These are phyloP conservation scores for Chaetoderma sp. DNA, from an alignment of 2,888 invertebrate genomes.

Conservation along the genomic window DNA sequence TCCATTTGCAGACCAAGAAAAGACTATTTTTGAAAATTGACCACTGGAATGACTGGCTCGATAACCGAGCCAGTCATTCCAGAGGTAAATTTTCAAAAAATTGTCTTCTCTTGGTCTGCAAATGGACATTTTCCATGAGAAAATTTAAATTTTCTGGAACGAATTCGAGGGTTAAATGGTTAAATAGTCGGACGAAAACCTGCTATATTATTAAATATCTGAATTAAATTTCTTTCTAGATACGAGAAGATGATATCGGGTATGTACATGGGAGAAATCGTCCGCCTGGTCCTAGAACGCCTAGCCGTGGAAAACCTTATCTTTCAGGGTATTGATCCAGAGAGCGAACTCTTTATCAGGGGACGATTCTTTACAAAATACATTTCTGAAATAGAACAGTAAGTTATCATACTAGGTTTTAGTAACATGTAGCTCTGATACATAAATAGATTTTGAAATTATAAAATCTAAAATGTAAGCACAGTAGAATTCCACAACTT, in stretches of 20 bases:
- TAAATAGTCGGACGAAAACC: too few species aligned
- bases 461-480: background rate
- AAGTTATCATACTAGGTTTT: conserved; percentile 15
- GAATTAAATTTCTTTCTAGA: conserved; percentile 68
- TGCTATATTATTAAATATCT: background rate
- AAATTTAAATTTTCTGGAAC: too few species aligned
- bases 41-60: too few species aligned
- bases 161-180: too few species aligned
- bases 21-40: too few species aligned
- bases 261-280: conserved; percentile 96
- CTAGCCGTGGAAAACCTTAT: conserved; percentile 77
- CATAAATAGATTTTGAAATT: background rate
- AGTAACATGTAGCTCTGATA: too few species aligned
- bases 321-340: conserved; percentile 85
- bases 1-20: too few species aligned
- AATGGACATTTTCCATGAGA: too few species aligned
- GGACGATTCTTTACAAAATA: conserved; percentile 96
- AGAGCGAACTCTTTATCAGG: conserved; percentile 78
- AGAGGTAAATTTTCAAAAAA: too few species aligned
- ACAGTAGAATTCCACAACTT: too few species aligned
- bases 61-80: too few species aligned
- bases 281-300: conserved; percentile 84
- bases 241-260: conserved; percentile 98
- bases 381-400: conserved; percentile 94
- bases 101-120: too few species aligned